Evolutionary conservation across 2,797 vertebrate genomes (phyloP).

Genomic region (Dryobates pubescens): DNA sequence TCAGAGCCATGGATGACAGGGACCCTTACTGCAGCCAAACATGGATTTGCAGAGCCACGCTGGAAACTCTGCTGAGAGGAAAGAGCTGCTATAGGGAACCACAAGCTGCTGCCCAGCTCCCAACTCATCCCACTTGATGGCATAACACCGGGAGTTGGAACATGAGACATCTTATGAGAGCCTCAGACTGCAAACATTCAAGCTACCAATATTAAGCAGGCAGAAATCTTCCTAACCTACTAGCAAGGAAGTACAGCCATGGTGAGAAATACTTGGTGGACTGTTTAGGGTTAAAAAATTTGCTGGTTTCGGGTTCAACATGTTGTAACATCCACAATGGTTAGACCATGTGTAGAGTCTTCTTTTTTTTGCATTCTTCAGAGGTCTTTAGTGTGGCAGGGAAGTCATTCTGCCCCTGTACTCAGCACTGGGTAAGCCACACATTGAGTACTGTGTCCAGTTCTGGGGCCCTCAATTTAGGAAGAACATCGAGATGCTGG

Average conservation of each 20-base stretch:
- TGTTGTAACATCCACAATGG: background rate
- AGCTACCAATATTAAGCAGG: rapidly evolving
- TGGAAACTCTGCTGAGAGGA: background rate
- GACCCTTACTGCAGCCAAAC: background rate
- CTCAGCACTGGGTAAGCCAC: no score
- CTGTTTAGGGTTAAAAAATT: background rate
- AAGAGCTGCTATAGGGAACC: rapidly evolving
- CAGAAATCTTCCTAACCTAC: background rate
- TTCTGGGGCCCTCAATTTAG: no score
- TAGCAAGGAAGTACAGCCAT: background rate
- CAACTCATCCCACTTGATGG: background rate
- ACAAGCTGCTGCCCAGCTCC: background rate
- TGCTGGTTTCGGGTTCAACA: no score
- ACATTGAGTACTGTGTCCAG: no score
- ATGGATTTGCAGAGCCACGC: background rate
- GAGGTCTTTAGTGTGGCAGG: background rate
- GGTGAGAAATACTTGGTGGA: background rate
- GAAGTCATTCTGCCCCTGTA: no score
- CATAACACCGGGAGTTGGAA: rapidly evolving
- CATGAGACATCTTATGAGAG: background rate
- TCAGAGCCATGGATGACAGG: background rate
- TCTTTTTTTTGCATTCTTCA: background rate
- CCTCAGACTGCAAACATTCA: rapidly evolving
- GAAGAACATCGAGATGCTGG: no score
- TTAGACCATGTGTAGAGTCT: rapidly evolving